Evolutionary conservation across 2,797 vertebrate genomes (phyloP).

Genomic region (Eutrigla gurnardus): DNA sequence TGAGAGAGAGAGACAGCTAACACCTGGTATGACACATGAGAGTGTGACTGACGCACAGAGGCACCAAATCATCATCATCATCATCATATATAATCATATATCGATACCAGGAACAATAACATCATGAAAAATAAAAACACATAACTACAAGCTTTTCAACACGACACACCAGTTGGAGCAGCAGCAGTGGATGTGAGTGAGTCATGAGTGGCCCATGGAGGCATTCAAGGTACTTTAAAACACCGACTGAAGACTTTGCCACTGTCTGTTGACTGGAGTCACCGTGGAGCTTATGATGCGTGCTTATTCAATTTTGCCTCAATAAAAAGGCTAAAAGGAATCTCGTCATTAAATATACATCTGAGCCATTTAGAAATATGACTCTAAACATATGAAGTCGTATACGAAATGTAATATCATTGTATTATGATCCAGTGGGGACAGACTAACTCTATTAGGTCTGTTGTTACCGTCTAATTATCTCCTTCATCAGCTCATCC

Average conservation of each 20-base stretch:
- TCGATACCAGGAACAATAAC: neutral
- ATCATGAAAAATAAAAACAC: neutral
- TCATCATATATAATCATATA: neutral
- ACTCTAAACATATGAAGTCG: slow-evolving; percentile 49
- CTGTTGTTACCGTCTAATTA: slow-evolving; percentile 55
- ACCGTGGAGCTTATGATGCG: neutral
- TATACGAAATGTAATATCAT: slow-evolving; percentile 52
- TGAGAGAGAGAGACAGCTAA: neutral
- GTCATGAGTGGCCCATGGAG: neutral
- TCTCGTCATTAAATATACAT: slow-evolving; percentile 38
- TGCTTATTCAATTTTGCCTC: slow-evolving; percentile 21
- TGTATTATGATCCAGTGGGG: slow-evolving; percentile 54
- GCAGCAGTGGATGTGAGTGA: neutral
- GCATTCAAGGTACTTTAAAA: neutral
- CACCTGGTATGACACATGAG: neutral
- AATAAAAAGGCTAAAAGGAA: slow-evolving; percentile 44
- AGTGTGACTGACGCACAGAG: slow-evolving; percentile 6
- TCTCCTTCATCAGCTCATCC: slow-evolving; percentile 53
- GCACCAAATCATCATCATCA: neutral
- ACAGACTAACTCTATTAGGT: slow-evolving; percentile 51
- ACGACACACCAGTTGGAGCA: no score
- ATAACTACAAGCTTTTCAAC: neutral
- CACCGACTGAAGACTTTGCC: neutral
- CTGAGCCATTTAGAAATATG: slow-evolving; percentile 35
- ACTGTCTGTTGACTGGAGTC: neutral